Evolutionary conservation across 2,113 vertebrate genomes (phyloP).

Genomic region (Colossoma macropomum): DNA sequence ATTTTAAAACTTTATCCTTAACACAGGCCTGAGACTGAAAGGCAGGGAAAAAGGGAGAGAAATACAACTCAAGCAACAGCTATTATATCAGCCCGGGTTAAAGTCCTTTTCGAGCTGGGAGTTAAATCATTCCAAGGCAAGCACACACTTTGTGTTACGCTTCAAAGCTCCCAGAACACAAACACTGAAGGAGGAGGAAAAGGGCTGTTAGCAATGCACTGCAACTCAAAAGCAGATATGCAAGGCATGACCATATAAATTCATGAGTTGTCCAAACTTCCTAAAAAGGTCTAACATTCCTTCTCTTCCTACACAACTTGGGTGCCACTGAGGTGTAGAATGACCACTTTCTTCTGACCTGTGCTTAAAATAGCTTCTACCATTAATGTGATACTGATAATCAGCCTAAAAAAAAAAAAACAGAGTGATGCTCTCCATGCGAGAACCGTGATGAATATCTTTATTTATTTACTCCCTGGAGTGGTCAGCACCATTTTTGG

Average conservation of each 20-base stretch:
- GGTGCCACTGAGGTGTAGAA: conserved; percentile 1
- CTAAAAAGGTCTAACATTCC: conserved; percentile 37
- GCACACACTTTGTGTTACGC: conserved; percentile 69
- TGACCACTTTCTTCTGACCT: conserved; percentile 21
- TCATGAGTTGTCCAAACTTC: conserved; percentile 17
- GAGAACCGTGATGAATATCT: conserved; percentile 2
- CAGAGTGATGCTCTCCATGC: not conserved
- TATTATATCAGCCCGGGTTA: conserved; percentile 25
- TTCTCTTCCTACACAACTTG: conserved; percentile 6
- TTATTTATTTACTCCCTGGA: not conserved
- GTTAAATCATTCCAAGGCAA: conserved; percentile 70
- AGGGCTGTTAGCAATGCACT: conserved; percentile 51
- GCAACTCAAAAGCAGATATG: conserved; percentile 78
- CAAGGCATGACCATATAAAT: conserved; percentile 19
- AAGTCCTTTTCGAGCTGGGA: conserved; percentile 29
- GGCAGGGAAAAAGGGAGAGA: not conserved
- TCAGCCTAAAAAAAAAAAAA: not conserved
- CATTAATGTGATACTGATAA: conserved; percentile 9
- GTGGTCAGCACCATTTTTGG: conserved; percentile 25
- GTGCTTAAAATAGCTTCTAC: conserved; percentile 10
- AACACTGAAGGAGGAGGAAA: conserved; percentile 59
- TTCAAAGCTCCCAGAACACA: conserved; percentile 65
- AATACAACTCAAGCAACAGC: conserved; percentile 30
- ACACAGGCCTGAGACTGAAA: conserved; percentile 14
- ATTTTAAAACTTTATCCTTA: conserved; percentile 46